Base-by-base conservation (phyloP, 1,140 invertebrate genomes). In the Trachymyrmex cornetzi region DNA sequence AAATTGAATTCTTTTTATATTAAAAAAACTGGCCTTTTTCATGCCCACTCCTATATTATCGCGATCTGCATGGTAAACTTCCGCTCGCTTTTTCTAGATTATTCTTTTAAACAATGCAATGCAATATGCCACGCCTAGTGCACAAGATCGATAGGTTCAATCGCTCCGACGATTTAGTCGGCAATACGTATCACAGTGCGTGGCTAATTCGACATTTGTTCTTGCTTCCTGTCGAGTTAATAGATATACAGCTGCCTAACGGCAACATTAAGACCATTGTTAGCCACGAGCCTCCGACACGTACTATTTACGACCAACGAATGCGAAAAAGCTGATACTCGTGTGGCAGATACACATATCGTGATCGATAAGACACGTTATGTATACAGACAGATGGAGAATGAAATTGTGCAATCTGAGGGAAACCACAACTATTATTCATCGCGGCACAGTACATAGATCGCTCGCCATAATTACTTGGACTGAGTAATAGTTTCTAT, bases 121-220 rank as follows among this genome's bases (percentile, higher is more conserved):
- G 22, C 27, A 71, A 81, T 11, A 19, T 6, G 11, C 66, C 34
- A 19, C 79, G 61, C 61, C 77, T 61, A 34, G 61, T 55, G 77
- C 48, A 24, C n/a, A 63, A 74, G 69, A 84, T 50, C 69, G 80
- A 81, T 71, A 57, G 50, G 19, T 27, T 44, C 22, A 44, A 75
- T 84, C 80, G 38, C 69, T 24, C 24, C 14, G 44, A 48, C 24
- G 38, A 82, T 82, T 72, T 72, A 82, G 24, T 57, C 69, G 69
- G 50, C 34, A 81, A 59, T 44, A 44, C 38, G n/a, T 84, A 75
- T 84, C 27, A 14, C 57, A 24, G 24, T 74, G 80, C 80, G 67
- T 74, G 38, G 55, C 38, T 84, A 84, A 84, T 84, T 61, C 57
- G 80, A 84, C 80, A 75, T 84, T 84, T 74, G 69, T 84, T 84